Conservation (phyloP, 2,113 vertebrate genomes). For the Stictonetta naevosa region DNA sequence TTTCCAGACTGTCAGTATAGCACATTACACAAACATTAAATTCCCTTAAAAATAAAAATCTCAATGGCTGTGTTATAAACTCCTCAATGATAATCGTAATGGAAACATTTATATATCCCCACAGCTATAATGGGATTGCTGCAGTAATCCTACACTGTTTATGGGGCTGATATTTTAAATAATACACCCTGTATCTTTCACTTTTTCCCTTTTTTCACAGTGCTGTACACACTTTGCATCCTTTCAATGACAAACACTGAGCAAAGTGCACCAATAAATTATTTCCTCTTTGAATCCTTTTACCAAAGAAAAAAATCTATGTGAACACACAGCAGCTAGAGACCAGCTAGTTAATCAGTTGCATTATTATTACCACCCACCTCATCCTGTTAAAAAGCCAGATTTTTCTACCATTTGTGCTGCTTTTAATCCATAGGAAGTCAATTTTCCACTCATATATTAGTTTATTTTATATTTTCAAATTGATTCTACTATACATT, state of each 20-base stretch:
- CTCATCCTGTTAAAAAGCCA: slow-evolving; percentile 72
- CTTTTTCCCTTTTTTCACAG: slow-evolving; percentile 1
- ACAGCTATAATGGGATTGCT: not conserved
- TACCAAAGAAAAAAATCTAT: slow-evolving; percentile 42
- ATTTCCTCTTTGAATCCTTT: slow-evolving; percentile 70
- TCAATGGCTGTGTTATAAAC: not conserved
- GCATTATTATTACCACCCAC: slow-evolving; percentile 71
- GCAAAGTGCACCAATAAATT: slow-evolving; percentile 69
- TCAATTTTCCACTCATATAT: slow-evolving; percentile 86
- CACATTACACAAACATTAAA: slow-evolving; percentile 55
- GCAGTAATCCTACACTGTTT: slow-evolving; percentile 46
- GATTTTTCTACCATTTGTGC: slow-evolving; percentile 77
- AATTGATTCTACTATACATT: slow-evolving; percentile 94
- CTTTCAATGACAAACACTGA: slow-evolving; percentile 69
- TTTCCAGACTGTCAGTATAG: not conserved
- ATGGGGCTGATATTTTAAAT: slow-evolving; percentile 55
- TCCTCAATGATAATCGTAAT: not conserved
- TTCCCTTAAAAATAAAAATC: slow-evolving; percentile 36
- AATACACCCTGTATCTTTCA: slow-evolving; percentile 15
- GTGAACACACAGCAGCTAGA: slow-evolving; percentile 52
- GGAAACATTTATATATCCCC: not conserved
- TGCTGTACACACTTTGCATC: slow-evolving; percentile 60
- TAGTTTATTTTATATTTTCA: slow-evolving; percentile 96
- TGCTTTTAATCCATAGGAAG: slow-evolving; percentile 93
- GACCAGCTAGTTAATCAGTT: slow-evolving; percentile 69